phyloP scores from a whole-genome alignment of 2,888 invertebrate genomes.

The Sminthurinus aureus region DNA sequence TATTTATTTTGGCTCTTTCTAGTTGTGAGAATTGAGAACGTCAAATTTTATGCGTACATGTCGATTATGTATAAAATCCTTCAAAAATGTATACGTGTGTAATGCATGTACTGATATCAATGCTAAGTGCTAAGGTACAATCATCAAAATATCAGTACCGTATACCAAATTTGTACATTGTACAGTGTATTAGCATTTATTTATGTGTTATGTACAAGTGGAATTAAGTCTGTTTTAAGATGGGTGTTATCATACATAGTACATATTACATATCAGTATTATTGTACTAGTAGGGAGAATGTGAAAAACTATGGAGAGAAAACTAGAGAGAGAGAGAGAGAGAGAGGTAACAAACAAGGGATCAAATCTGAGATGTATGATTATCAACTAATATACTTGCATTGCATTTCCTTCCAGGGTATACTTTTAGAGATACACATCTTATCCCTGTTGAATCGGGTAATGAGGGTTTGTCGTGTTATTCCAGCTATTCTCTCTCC shows the following conservation, averaged over 20 bases:
- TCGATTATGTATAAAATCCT: too few species aligned
- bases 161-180: too few species aligned
- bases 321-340: not conserved
- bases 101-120: too few species aligned
- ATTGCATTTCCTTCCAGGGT: slow-evolving; percentile 30
- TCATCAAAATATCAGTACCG: too few species aligned
- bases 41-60: too few species aligned
- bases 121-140: too few species aligned
- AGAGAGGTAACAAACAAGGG: not conserved
- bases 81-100: too few species aligned
- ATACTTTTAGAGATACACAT: not conserved
- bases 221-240: not conserved
- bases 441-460: slow-evolving; percentile 31
- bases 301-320: not conserved
- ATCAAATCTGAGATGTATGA: slow-evolving; percentile 5
- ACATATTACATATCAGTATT: not conserved
- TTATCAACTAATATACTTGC: slow-evolving; percentile 1
- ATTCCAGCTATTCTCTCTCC: slow-evolving; percentile 6
- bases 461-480: slow-evolving; percentile 56
- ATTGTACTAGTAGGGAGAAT: not conserved
- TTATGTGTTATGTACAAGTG: not conserved
- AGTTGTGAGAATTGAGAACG: not conserved
- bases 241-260: not conserved
- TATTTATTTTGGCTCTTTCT: not conserved
- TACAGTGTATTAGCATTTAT: too few species aligned